Percentiles rank a stretch among this genome's conserved stretches.
Evolutionary conservation across 1,140 invertebrate genomes (phyloP).

Genomic region (Listronotus bonariensis): DNA sequence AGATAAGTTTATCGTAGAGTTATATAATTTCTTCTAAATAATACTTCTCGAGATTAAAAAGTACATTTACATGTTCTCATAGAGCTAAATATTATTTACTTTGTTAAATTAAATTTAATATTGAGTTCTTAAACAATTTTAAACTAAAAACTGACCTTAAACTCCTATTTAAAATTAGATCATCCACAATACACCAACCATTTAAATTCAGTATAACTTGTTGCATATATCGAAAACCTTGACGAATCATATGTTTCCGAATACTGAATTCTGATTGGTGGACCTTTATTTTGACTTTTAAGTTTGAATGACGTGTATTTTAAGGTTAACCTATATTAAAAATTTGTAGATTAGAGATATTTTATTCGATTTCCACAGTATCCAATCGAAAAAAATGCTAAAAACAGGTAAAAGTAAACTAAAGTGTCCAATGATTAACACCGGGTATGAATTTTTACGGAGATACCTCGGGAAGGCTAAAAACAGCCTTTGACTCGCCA

Average conservation of each 20-base stretch:
- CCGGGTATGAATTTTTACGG: slow-evolving; percentile 37
- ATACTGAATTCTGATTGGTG: slow-evolving; percentile 5
- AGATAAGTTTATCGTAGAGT: neutral
- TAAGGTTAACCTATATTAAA: slow-evolving; percentile 18
- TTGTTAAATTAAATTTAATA: too few relatives aligned
- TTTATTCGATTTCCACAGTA: neutral
- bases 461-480: slow-evolving; percentile 28
- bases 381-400: neutral
- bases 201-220: slow-evolving; percentile 4
- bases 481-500: slow-evolving; percentile 18
- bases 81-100: too few relatives aligned
- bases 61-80: too few relatives aligned
- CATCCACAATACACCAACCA: neutral
- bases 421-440: slow-evolving; percentile 29
- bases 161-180: neutral
- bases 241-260: slow-evolving; percentile 1
- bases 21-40: too few relatives aligned
- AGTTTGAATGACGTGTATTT: slow-evolving; percentile 18
- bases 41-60: too few relatives aligned
- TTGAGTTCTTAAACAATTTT: too few relatives aligned
- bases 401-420: slow-evolving; percentile 1
- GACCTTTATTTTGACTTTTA: slow-evolving; percentile 1
- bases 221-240: neutral
- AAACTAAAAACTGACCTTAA: too few relatives aligned
- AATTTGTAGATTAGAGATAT: neutral